Base-by-base conservation (phyloP, 1,140 invertebrate genomes). In the Panagrolaimus sp. region DNA sequence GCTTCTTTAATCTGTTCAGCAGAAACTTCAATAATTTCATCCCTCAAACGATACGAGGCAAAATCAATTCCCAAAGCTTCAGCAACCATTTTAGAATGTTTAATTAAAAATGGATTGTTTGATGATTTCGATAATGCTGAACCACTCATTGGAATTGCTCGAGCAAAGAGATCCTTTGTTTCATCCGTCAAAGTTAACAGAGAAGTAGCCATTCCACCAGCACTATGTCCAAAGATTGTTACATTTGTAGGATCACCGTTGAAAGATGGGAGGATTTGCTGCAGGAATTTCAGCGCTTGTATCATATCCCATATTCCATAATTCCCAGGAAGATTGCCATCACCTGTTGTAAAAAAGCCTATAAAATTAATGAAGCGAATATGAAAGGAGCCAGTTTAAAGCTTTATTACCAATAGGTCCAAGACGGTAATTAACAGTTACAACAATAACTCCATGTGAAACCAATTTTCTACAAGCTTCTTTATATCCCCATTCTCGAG, bases 171-270 rank as follows among this genome's bases (percentile, higher is more conserved):
- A 27, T 20, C 11, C 27, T 57, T 27, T 0, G 51, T 57, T 20
- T 57, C 51, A 0, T 20, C 20, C 1, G 20, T 20, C 65, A 92
- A 86, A 64, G 92, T 86, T 78, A 91, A 93, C 77, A 91, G 85
- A 51, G 80, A 83, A 0, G 92, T 91, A 20, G 90, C 91, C 16
- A 90, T 90, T 5, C 89, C 91, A 0, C 91, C 92, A 1, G 91
- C 91, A 67, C 43, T 62, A 45, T 77, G 67, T 9, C 86, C 86
- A 69, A 86, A 84, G 16, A 87, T 70, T 20, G 86, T 87, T 2
- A 87, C 66, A 5, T 65, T 66, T 25, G 72, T 51, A 3, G 79
- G 63, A 57, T 83, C 71, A 16, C 81, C 81, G 9, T 82, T 78
- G 45, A 83, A 83, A n/a, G 46, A 20, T 7, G 47, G 23, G n/a